These are phyloP conservation scores for Carollia perspicillata DNA, from an alignment of 2,113 vertebrate genomes.

Conservation along the genomic window DNA sequence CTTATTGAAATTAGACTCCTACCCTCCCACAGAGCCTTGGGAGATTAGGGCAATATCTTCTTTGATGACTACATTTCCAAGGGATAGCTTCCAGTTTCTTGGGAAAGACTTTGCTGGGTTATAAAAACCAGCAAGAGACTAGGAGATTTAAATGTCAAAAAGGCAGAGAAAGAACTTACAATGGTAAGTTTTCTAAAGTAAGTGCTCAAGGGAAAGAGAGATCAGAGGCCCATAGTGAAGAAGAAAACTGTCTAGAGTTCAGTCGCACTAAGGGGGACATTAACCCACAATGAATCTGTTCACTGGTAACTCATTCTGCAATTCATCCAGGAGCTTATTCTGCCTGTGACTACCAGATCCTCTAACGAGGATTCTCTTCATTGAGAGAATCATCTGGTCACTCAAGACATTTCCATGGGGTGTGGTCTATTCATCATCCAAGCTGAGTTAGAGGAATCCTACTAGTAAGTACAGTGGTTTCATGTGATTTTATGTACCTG, in stretches of 20 bases:
- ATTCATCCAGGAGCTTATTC: background rate
- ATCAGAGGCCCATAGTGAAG: background rate
- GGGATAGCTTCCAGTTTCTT: background rate
- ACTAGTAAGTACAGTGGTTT: background rate
- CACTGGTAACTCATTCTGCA: background rate
- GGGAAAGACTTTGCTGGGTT: background rate
- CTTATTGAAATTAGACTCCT: constrained; percentile 7
- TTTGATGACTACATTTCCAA: constrained; percentile 12
- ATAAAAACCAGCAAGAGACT: background rate
- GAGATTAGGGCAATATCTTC: background rate
- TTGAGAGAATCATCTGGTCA: background rate
- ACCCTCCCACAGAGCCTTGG: background rate
- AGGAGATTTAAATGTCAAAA: background rate
- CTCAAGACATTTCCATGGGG: background rate
- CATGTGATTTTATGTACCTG: background rate
- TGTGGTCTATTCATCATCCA: background rate
- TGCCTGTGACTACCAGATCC: background rate
- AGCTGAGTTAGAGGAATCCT: background rate
- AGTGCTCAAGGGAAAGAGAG: background rate
- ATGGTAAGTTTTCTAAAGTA: background rate
- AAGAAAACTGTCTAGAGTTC: background rate
- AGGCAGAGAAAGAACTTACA: background rate
- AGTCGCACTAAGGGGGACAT: background rate
- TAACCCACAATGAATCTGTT: background rate
- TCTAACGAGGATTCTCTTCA: background rate